Percentiles rank a stretch among this genome's conserved stretches.
Conservation (phyloP, 2,888 invertebrate genomes). For the Lapara coniferarum region DNA sequence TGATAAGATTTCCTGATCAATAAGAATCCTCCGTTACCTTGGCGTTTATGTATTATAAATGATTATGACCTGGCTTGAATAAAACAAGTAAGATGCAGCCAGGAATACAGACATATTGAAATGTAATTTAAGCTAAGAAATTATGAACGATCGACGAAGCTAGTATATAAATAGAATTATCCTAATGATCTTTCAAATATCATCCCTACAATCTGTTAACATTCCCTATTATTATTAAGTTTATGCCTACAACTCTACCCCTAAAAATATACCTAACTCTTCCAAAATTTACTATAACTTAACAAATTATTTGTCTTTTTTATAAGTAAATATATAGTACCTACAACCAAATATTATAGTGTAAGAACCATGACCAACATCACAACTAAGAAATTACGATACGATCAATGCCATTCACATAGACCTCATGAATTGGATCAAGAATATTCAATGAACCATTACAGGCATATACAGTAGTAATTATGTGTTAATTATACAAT, state of each 20-base stretch:
- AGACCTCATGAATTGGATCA: conserved; percentile 7
- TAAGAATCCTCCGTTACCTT: conserved; percentile 12
- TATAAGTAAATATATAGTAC: no score
- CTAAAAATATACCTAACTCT: no score
- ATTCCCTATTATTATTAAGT: no score
- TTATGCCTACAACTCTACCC: no score
- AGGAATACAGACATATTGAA: background rate
- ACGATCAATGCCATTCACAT: background rate
- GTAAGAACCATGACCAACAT: background rate
- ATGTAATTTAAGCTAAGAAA: background rate
- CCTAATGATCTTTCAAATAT: no score
- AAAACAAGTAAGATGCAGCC: background rate
- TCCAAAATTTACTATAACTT: no score
- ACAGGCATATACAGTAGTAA: conserved; percentile 17
- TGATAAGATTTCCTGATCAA: conserved; percentile 19
- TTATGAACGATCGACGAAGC: background rate
- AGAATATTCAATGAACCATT: conserved; percentile 15
- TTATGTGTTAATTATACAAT: conserved; percentile 9
- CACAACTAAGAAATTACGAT: background rate
- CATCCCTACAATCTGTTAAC: no score
- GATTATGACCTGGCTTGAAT: background rate
- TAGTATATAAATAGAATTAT: no score
- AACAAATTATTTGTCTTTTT: no score
- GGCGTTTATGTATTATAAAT: conserved; percentile 11
- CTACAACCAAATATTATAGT: background rate